These are phyloP conservation scores for Odontocolon sp. DNA, from an alignment of 2,888 invertebrate species.

Conservation along the genomic window DNA sequence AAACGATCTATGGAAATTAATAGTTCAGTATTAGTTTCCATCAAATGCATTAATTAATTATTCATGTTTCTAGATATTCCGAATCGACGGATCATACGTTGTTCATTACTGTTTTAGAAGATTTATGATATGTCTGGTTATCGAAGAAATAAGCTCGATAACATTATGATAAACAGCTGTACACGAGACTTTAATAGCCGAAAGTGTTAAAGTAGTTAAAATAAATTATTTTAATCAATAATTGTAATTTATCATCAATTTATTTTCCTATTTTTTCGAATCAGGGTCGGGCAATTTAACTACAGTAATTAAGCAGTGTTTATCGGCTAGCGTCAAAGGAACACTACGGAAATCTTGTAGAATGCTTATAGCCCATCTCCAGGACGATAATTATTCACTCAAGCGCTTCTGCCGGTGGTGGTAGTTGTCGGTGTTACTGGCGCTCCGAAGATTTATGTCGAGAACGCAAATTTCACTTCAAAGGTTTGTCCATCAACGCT, in stretches of 20 bases:
- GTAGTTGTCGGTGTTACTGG: neutral
- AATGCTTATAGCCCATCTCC: neutral
- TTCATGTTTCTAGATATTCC: too few species aligned
- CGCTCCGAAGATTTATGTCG: neutral
- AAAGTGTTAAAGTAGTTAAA: neutral
- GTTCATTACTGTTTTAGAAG: too few species aligned
- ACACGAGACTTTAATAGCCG: too few species aligned
- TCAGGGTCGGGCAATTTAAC: neutral
- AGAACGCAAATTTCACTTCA: neutral
- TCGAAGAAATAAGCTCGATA: too few species aligned
- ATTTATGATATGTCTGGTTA: too few species aligned
- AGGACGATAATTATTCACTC: slow-evolving; percentile 13
- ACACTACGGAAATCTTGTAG: neutral
- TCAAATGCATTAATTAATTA: too few species aligned
- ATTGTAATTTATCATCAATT: neutral
- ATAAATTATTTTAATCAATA: neutral
- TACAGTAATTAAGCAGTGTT: neutral
- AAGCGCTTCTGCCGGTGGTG: neutral
- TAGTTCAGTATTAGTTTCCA: too few species aligned
- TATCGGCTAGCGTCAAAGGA: neutral
- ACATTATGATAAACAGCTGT: too few species aligned
- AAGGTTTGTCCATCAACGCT: neutral
- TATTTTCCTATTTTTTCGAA: neutral
- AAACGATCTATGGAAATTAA: too few species aligned
- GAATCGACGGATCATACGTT: too few species aligned